Evolutionary conservation across 2,113 vertebrate genomes (phyloP).

Genomic region (Plotosus lineatus): DNA sequence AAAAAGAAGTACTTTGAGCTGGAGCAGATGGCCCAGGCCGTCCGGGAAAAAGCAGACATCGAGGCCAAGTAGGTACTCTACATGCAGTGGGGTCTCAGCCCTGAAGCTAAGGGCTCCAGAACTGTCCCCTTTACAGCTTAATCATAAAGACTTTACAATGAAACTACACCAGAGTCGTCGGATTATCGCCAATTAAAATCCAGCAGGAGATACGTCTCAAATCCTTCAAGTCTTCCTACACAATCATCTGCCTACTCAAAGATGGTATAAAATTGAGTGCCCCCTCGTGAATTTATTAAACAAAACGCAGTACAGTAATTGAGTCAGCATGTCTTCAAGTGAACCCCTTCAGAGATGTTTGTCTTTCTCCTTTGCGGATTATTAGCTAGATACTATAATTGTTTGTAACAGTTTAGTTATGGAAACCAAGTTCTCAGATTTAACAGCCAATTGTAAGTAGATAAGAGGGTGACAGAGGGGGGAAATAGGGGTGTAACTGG

Average conservation of each 20-base stretch:
- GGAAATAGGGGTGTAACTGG: not conserved
- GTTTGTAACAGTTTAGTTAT: slow-evolving; percentile 34
- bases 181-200: slow-evolving; percentile 16
- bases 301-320: slow-evolving; percentile 10
- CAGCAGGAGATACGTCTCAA: not conserved
- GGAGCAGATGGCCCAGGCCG: slow-evolving; percentile 96
- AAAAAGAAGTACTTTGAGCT: slow-evolving; percentile 99
- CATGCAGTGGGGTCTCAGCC: not conserved
- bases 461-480: not conserved
- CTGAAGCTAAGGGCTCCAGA: slow-evolving; percentile 1
- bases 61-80: slow-evolving; percentile 90
- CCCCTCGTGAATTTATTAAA: not conserved
- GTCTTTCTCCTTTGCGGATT: slow-evolving; percentile 11
- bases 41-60: slow-evolving; percentile 96
- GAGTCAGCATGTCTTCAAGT: slow-evolving; percentile 14
- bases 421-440: slow-evolving; percentile 10
- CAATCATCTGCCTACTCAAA: slow-evolving; percentile 8
- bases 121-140: not conserved
- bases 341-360: slow-evolving; percentile 2
- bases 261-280: not conserved
- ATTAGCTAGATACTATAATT: slow-evolving; percentile 38
- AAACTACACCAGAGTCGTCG: not conserved
- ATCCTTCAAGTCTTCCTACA: not conserved
- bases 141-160: not conserved
- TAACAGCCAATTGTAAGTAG: slow-evolving; percentile 25